Evolutionary conservation across 2,797 vertebrate genomes (phyloP).

Genomic region (Strix occidentalis): DNA sequence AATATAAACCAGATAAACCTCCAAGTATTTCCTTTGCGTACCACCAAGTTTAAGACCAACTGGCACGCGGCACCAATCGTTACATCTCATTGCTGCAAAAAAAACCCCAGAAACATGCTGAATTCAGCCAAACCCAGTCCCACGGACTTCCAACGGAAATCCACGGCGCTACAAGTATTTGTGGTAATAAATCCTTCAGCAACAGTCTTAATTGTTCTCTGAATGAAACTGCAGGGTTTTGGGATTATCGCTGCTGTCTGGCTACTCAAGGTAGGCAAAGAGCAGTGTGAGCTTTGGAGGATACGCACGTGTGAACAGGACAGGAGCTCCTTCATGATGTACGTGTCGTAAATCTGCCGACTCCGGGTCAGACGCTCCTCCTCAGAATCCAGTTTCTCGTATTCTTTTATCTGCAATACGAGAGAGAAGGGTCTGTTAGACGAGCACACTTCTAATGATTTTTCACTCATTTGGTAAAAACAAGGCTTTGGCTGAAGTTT

Average conservation of each 20-base stretch:
- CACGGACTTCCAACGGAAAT: neutral
- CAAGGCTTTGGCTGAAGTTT: neutral
- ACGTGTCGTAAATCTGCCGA: slow-evolving; percentile 92
- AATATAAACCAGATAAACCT: neutral
- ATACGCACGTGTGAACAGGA: slow-evolving; percentile 91
- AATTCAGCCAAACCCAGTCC: neutral
- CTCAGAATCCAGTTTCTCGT: slow-evolving; percentile 94
- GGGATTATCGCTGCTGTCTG: neutral
- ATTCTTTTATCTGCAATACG: slow-evolving; percentile 91
- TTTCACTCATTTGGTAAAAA: neutral
- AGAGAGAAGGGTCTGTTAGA: neutral
- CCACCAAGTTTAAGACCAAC: neutral
- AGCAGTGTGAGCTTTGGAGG: neutral
- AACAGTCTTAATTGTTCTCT: neutral
- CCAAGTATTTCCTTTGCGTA: accelerated
- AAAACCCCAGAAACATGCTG: neutral
- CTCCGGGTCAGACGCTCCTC: slow-evolving; percentile 89
- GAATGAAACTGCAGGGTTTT: accelerated
- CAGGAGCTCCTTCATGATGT: slow-evolving; percentile 98
- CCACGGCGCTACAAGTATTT: neutral
- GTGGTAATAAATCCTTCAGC: neutral
- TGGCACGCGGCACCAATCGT: neutral
- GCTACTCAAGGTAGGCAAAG: neutral
- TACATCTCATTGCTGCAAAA: no score
- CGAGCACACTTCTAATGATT: neutral